These are phyloP conservation scores for Xestia rhomboidea DNA, from an alignment of 2,888 invertebrate genomes.

Conservation along the genomic window DNA sequence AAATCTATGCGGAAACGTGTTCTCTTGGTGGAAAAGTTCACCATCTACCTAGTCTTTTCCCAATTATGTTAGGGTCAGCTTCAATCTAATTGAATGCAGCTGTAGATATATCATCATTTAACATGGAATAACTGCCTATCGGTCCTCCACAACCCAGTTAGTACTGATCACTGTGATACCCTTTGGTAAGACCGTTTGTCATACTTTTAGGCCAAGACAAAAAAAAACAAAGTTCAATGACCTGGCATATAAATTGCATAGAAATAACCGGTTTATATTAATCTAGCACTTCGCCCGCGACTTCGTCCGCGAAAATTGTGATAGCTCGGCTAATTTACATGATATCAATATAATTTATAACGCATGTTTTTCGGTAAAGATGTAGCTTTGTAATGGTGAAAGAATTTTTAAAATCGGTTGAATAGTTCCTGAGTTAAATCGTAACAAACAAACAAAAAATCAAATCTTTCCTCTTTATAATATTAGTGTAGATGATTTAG, in stretches of 20 bases:
- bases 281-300: too few relatives aligned
- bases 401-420: too few relatives aligned
- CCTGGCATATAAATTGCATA: background rate
- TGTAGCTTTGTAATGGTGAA: too few relatives aligned
- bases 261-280: background rate
- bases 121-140: background rate
- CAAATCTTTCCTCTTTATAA: too few relatives aligned
- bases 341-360: too few relatives aligned
- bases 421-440: too few relatives aligned
- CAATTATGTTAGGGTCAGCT: background rate
- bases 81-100: background rate
- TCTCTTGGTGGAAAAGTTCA: background rate
- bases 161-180: background rate
- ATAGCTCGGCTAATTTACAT: too few relatives aligned
- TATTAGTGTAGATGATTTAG: too few relatives aligned
- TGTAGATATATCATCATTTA: background rate
- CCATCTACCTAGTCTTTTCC: background rate
- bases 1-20: background rate
- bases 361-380: too few relatives aligned
- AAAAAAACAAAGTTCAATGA: slow-evolving; percentile 1
- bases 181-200: background rate
- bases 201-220: background rate
- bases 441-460: too few relatives aligned
- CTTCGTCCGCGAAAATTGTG: too few relatives aligned
- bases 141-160: background rate